A percentile compares a stretch with the other conserved stretches of the same genome.
phyloP scores from a whole-genome alignment of 2,797 vertebrate genomes.

The Aldrovandia affinis region DNA sequence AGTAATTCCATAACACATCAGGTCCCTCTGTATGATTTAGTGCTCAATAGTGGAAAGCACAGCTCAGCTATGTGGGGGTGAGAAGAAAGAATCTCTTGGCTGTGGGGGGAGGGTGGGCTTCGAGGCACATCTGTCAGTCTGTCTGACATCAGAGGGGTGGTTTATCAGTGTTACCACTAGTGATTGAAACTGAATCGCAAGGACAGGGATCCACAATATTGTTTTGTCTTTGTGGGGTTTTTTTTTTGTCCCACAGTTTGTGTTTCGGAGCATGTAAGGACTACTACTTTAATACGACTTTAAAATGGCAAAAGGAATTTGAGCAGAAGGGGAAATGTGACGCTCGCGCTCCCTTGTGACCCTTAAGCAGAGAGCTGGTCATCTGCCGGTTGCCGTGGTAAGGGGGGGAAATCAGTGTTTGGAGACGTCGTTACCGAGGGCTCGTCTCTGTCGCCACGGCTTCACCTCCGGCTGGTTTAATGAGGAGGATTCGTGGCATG shows the following conservation, averaged over 20 bases:
- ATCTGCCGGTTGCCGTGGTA: neutral
- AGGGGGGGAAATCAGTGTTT: constrained; percentile 21
- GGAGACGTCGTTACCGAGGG: constrained; percentile 3
- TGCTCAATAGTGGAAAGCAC: neutral
- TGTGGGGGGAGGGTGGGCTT: neutral
- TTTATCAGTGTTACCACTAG: neutral
- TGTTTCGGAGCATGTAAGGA: neutral
- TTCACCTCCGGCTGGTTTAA: constrained; percentile 29
- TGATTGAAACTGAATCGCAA: no score
- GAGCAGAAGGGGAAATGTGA: neutral
- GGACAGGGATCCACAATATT: neutral
- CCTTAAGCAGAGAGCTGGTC: neutral
- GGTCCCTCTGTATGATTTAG: neutral
- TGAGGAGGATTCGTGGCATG: constrained; percentile 23
- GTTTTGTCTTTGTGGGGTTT: neutral
- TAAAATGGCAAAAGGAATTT: neutral
- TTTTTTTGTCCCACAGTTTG: neutral
- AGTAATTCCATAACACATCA: neutral
- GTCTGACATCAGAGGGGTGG: neutral
- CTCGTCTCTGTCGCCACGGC: neutral
- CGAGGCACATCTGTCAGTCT: neutral
- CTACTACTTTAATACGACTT: neutral
- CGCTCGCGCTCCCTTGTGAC: neutral
- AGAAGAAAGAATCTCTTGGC: neutral
- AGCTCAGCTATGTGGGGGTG: neutral